Evolutionary conservation across 2,888 invertebrate species (phyloP).

Genomic region (Pinctada fucata): DNA sequence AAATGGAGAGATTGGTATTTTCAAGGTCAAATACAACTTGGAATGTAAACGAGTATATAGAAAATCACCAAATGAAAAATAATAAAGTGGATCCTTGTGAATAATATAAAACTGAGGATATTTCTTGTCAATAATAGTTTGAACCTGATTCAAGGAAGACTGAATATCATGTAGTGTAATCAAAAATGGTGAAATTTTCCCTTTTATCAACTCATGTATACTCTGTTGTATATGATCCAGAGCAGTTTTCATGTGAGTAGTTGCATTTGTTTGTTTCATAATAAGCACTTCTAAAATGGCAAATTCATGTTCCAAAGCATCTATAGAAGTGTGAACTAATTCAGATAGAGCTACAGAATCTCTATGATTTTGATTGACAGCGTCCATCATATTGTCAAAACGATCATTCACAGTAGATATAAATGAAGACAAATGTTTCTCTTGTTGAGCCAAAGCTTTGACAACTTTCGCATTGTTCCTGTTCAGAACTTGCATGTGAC

Average conservation of each 20-base stretch:
- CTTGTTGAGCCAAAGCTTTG: too few relatives aligned
- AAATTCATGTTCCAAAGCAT: neutral
- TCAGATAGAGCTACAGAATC: slow-evolving; percentile 6
- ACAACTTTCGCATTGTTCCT: neutral
- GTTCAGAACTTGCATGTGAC: slow-evolving; percentile 8
- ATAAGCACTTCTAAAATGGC: slow-evolving; percentile 9
- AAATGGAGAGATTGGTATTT: slow-evolving; percentile 38
- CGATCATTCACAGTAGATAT: neutral
- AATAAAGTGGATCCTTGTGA: slow-evolving; percentile 14
- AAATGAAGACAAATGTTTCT: too few relatives aligned
- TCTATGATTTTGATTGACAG: neutral
- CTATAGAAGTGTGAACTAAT: slow-evolving; percentile 5
- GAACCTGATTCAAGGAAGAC: slow-evolving; percentile 13
- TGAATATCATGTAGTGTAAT: neutral
- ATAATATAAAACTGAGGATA: slow-evolving; percentile 3
- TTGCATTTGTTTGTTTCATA: slow-evolving; percentile 3
- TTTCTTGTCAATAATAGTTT: slow-evolving; percentile 7
- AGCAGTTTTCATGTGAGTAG: slow-evolving; percentile 1
- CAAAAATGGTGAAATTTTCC: slow-evolving; percentile 12
- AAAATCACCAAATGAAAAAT: slow-evolving; percentile 16
- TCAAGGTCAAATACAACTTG: slow-evolving; percentile 15
- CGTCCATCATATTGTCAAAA: slow-evolving; percentile 3
- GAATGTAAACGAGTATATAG: slow-evolving; percentile 11
- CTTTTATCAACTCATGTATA: slow-evolving; percentile 8
- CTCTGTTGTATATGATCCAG: neutral